phyloP scores from a whole-genome alignment of 2,888 invertebrate species.

The Sclerodermus sp. region DNA sequence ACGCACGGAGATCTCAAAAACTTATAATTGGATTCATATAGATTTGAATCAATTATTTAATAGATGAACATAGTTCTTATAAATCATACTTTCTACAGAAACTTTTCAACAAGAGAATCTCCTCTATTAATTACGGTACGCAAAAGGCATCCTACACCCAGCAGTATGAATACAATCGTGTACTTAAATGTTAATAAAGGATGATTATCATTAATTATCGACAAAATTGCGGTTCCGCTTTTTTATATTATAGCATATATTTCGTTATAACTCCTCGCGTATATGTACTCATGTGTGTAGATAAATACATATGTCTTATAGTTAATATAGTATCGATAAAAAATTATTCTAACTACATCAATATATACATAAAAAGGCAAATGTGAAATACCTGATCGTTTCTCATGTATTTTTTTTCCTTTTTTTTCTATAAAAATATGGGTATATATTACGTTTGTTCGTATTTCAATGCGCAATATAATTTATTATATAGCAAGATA shows the following conservation, averaged over 20 bases:
- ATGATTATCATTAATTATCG: constrained; percentile 33
- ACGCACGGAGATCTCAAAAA: constrained; percentile 44
- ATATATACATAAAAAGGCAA: constrained; percentile 58
- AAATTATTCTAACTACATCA: constrained; percentile 55
- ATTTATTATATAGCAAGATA: constrained; percentile 44
- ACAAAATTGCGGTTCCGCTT: constrained; percentile 28
- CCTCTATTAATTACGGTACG: constrained; percentile 46
- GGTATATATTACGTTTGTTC: constrained; percentile 39
- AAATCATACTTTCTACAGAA: constrained; percentile 18
- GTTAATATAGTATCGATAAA: constrained; percentile 44
- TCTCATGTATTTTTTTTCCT: constrained; percentile 14
- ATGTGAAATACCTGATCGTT: constrained; percentile 55
- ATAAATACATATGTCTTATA: constrained; percentile 25
- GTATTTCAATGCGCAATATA: constrained; percentile 37
- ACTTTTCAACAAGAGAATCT: constrained; percentile 36
- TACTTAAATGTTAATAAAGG: constrained; percentile 44
- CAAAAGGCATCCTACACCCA: constrained; percentile 53
- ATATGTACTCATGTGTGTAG: constrained; percentile 15
- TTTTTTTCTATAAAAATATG: constrained; percentile 51
- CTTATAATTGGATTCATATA: constrained; percentile 23
- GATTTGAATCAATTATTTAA: constrained; percentile 28
- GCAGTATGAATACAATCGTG: constrained; percentile 42
- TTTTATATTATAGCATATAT: constrained; percentile 34
- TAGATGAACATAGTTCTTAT: constrained; percentile 26
- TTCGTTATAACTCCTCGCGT: constrained; percentile 27